A percentile compares a stretch with the other conserved stretches of the same genome.
phyloP scores from a whole-genome alignment of 2,113 vertebrate genomes.

The Alces alces region DNA sequence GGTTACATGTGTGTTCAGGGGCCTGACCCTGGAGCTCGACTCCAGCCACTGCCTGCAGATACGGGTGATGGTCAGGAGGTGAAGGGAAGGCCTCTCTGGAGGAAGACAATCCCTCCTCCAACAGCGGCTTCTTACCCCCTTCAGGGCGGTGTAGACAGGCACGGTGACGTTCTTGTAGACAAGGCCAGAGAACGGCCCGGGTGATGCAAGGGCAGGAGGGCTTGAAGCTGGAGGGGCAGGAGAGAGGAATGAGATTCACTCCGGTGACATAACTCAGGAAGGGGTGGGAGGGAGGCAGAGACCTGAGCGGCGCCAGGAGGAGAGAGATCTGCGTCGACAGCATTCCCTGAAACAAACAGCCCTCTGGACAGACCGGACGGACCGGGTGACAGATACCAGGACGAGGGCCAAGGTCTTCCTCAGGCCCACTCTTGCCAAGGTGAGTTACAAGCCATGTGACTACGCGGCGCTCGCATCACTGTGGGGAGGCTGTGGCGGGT shows the following conservation, averaged over 20 bases:
- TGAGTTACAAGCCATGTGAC: background rate
- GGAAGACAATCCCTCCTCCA: background rate
- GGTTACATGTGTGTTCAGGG: background rate
- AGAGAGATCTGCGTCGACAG: fast-evolving
- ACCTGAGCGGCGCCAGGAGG: background rate
- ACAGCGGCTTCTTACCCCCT: conserved; percentile 86
- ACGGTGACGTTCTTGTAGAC: conserved; percentile 93
- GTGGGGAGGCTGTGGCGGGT: background rate
- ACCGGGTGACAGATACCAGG: background rate
- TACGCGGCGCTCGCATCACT: fast-evolving
- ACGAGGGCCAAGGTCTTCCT: background rate
- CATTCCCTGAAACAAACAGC: background rate
- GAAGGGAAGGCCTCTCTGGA: background rate
- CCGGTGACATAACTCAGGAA: background rate
- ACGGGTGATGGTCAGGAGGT: background rate
- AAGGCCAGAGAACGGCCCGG: conserved; percentile 76
- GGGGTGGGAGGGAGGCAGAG: background rate
- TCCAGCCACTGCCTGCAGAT: background rate
- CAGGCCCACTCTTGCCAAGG: background rate
- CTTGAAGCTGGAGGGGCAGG: conserved; percentile 39
- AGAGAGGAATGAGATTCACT: background rate
- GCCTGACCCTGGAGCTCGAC: background rate
- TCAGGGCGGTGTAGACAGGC: conserved; percentile 93
- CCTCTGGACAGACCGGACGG: background rate
- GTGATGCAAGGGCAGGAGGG: conserved; percentile 27